Evolutionary conservation across 53 echinoderm and acorn worm species (phyloP), one percentile per base, ranked within the genome.

Genomic region (Temnopleurus reevesii): DNA sequence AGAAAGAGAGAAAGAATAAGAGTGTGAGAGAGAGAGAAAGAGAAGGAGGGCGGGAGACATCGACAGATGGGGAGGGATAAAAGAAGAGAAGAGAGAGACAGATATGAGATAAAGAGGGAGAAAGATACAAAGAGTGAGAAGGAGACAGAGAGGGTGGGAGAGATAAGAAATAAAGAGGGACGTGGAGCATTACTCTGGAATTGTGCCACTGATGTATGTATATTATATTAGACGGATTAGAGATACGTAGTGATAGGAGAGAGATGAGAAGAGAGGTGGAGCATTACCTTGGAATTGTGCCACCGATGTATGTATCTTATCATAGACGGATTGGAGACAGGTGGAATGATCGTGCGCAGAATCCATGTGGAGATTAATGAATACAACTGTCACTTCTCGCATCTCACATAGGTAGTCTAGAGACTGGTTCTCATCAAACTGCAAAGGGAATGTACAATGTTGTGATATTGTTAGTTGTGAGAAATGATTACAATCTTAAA

Each of bases 361-460:
- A 28, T 96, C 95, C 87, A 99, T 76, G 23, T 89, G 91, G 27
- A 99, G 92, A 57, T 91, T 99, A 58, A 99, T 99, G 90, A 99
- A 99, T 18, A 99, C 91, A 36, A 94, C 91, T 10, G 99, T 93
- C 13, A 94, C 94, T 53, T 99, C 96, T 29, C 96, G 91, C 93
- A 96, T 94, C 94, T 99, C 99, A 90, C 96, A 96, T 8, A 99
- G 92, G 76, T 99, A 99, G 81, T 99, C 99, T 65, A 99, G 87
- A 7, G 99, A 96, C 59, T 99, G 99, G 77, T 96, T 91, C 66
- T 89, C 95, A 63, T 95, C 95, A 35, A 95, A 64, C 95, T 95
- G 54, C 29, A 45, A 45, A 44, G 17, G 30, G 86, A 76, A 23
- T 34, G 34, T 35, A 18, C 35, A 34, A 35, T 65, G 35, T 65